Evolutionary conservation across 2,113 vertebrate species (phyloP).

Genomic region (Cricetomys ansorgei): DNA sequence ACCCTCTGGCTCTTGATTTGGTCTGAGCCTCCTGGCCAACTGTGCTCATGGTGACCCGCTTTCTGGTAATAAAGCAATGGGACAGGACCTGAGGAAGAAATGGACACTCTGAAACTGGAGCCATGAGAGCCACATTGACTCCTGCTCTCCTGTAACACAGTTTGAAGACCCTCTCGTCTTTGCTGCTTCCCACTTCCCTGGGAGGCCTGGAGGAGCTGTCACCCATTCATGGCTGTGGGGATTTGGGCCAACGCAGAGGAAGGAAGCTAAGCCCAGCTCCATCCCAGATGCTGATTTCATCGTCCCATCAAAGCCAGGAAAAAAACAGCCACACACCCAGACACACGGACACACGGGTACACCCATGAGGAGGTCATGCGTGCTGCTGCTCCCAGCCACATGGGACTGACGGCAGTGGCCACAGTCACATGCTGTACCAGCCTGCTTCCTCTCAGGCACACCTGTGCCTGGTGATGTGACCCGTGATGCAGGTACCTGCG

Average conservation of each 20-base stretch:
- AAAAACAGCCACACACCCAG: constrained; percentile 60
- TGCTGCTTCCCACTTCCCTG: not conserved
- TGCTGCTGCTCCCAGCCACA: not conserved
- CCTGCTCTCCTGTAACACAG: not conserved
- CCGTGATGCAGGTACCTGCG: not conserved
- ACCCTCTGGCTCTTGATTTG: not conserved
- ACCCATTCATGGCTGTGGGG: constrained; percentile 25
- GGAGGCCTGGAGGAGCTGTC: not conserved
- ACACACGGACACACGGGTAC: constrained; percentile 44
- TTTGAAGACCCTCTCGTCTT: not conserved
- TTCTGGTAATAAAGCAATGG: not conserved
- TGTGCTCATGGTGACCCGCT: not conserved
- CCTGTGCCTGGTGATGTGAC: too few relatives aligned
- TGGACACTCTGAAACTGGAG: not conserved
- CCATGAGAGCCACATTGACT: not conserved
- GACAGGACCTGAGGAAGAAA: not conserved
- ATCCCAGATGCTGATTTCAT: constrained; percentile 76
- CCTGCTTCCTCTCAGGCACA: not conserved
- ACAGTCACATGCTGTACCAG: not conserved
- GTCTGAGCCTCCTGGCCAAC: not conserved
- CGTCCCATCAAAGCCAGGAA: constrained; percentile 75
- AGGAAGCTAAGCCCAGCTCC: constrained; percentile 60
- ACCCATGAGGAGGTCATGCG: not conserved
- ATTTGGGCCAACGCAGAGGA: constrained; percentile 63
- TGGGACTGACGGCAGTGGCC: not conserved